Conservation (phyloP, 2,888 invertebrate species). For the Melinaea menophilus region DNA sequence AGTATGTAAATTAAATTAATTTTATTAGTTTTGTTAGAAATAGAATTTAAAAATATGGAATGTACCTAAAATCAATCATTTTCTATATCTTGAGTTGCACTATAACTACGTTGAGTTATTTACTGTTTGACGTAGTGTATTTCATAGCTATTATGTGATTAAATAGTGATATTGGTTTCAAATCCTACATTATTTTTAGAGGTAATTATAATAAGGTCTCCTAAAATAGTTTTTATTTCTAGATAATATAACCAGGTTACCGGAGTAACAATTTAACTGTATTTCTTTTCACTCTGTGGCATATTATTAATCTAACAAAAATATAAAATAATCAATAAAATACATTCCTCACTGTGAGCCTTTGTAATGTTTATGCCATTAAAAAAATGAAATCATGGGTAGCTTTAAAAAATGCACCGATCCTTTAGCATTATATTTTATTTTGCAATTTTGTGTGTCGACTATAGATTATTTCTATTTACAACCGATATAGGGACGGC, state of each 20-base stretch:
- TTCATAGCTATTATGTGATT: constrained; percentile 28
- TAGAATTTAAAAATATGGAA: not conserved
- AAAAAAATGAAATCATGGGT: not conserved
- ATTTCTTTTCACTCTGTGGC: not conserved
- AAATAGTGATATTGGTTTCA: constrained; percentile 28
- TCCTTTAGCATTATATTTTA: not conserved
- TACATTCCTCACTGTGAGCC: constrained; percentile 20
- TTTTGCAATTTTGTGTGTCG: not conserved
- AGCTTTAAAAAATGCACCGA: not conserved
- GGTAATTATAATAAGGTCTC: constrained; percentile 13
- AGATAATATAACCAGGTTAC: constrained; percentile 10
- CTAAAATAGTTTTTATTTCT: constrained; percentile 12
- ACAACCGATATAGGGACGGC: constrained; percentile 26
- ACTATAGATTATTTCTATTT: constrained; percentile 14
- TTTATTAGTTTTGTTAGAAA: constrained; percentile 1
- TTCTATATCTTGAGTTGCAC: not conserved
- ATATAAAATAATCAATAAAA: not conserved
- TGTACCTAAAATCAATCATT: too few species aligned
- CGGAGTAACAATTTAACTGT: constrained; percentile 6
- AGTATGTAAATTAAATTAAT: constrained; percentile 14
- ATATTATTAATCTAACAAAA: not conserved
- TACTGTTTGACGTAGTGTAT: constrained; percentile 25
- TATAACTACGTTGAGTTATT: constrained; percentile 16
- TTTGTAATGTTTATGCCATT: not conserved
- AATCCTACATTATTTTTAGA: constrained; percentile 14